Evolutionary conservation across 1,140 invertebrate species (phyloP), one percentile per base, ranked within the genome.

Genomic region (Acromyrmex heyeri): DNA sequence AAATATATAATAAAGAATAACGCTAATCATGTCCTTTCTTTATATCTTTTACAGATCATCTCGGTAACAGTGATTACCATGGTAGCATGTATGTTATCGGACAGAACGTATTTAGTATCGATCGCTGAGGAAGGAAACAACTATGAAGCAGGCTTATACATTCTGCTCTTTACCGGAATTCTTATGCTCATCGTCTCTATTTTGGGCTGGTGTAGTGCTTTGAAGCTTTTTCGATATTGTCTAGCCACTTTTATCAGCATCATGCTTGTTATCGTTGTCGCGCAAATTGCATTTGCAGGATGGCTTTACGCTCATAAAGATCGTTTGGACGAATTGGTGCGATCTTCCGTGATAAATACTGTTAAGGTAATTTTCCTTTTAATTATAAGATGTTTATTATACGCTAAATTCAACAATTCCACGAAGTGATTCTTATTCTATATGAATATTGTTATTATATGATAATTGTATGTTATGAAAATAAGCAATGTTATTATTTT

Each of bases 141-240:
- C 91, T 97, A 97, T 91, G 96, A 97, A 89, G 96, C 96, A 91
- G 96, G 97, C 86, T 94, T 97, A 76, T 97, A 97, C 94, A 96
- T 98, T 70, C 95, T 99, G 83, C 96, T 99, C 85, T 97, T 96
- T 7, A 96, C 97, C 76, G 98, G 98, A 4, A 94, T 96, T 57
- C 93, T 99, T 53, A 97, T 99, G 92, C 97, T 99, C 87, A 93
- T 98, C 61, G 97, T 99, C 30, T 97, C 98, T 0, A 98, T 99
- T 94, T 96, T 99, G 48, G 99, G 99, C 75, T 99, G 98, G 93
- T 98, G 98, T 94, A 98, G 99, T 34, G 98, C 98, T 14, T 97
- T 98, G 73, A 96, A 97, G 88, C 98, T 99, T 95, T 98, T 97
- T 85, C 97, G 97, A 91, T 98, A 98, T 94, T 97, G 99, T 96